Conservation (phyloP, 2,113 vertebrate species). For the Plecotus auritus region DNA sequence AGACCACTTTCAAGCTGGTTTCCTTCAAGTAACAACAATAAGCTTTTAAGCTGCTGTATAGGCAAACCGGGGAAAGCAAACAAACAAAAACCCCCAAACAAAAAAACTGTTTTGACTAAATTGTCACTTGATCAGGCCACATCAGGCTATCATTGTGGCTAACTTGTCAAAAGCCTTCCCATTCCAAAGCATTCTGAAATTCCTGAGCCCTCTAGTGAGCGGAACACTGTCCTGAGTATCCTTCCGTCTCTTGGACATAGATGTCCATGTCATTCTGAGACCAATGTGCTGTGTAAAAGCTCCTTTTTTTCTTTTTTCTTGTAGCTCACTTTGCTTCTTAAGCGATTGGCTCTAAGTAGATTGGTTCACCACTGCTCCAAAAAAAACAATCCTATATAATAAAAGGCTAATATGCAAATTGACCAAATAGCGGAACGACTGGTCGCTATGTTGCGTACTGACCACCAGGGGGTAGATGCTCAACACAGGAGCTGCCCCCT, state of each 20-base stretch:
- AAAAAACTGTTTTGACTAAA: background rate
- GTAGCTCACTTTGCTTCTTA: background rate
- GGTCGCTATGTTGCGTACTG: too few relatives aligned
- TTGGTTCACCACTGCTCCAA: background rate
- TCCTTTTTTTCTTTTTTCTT: background rate
- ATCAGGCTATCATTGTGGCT: background rate
- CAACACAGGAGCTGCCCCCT: too few relatives aligned
- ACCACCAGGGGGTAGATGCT: too few relatives aligned
- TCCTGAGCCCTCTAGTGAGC: background rate
- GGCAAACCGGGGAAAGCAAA: background rate
- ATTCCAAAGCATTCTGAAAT: background rate
- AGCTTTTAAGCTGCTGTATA: background rate
- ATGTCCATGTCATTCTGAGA: background rate
- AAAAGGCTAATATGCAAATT: too few relatives aligned
- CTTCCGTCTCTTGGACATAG: background rate
- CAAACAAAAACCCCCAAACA: background rate
- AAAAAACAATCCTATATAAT: background rate
- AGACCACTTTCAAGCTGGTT: background rate
- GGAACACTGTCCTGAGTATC: background rate
- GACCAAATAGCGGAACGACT: too few relatives aligned
- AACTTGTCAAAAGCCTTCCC: background rate
- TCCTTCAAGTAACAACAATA: background rate
- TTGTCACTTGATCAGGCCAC: background rate
- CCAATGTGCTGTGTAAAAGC: background rate
- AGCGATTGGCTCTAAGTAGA: slow-evolving; percentile 33